phyloP scores from a whole-genome alignment of 2,113 vertebrate genomes.

The pig (Sus scrofa) region DNA sequence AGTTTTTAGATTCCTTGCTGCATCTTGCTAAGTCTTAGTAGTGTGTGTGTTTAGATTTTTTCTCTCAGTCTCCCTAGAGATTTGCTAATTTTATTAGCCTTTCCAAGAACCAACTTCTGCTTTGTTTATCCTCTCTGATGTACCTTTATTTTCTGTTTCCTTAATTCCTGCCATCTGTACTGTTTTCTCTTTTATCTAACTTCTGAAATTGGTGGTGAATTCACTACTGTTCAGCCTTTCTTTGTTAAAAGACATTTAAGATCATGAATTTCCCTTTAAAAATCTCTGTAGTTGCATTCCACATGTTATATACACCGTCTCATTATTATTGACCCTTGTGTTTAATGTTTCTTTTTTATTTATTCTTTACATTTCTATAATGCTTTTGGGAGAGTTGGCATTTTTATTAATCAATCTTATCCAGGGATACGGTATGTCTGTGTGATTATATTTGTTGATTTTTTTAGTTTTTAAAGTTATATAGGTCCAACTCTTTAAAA shows the following conservation, averaged over 20 bases:
- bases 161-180: background rate
- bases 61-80: background rate
- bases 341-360: conserved; percentile 32
- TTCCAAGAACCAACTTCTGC: conserved; percentile 32
- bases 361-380: background rate
- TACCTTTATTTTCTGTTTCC: conserved; percentile 32
- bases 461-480: background rate
- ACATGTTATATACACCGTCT: background rate
- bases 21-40: background rate
- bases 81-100: conserved; percentile 42
- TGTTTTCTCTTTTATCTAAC: conserved; percentile 53
- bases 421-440: background rate
- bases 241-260: conserved; percentile 22
- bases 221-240: conserved; percentile 39
- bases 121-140: conserved; percentile 5
- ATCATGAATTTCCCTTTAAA: background rate
- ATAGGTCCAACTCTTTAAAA: background rate
- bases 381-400: background rate
- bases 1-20: conserved; percentile 31
- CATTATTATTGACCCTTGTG: conserved; percentile 5
- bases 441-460: conserved; percentile 5
- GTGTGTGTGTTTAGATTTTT: conserved; percentile 25
- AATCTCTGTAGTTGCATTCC: conserved; percentile 2
- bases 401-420: conserved; percentile 28
- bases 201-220: conserved; percentile 47